Conservation (phyloP, 2,113 vertebrate species). For the Litocranius walleri region DNA sequence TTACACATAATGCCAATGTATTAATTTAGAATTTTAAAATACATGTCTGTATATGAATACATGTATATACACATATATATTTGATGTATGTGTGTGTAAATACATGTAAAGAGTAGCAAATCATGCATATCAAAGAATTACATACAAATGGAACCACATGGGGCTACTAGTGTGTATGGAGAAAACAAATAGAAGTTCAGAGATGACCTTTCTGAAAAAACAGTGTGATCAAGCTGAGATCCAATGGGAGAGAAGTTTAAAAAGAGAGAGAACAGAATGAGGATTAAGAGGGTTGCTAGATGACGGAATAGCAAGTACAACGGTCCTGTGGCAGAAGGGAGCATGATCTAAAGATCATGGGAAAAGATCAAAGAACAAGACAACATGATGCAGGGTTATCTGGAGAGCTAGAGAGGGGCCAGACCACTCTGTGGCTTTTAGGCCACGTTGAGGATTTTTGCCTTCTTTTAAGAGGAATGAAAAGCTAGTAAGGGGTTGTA, state of each 20-base stretch:
- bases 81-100: neutral
- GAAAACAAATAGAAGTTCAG: neutral
- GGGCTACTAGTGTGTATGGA: neutral
- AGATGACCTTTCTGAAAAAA: neutral
- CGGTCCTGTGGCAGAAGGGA: neutral
- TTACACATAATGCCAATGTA: neutral
- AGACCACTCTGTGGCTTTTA: neutral
- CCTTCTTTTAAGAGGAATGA: neutral
- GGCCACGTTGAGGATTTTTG: neutral
- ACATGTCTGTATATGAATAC: neutral
- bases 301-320: neutral
- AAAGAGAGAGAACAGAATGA: neutral
- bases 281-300: neutral
- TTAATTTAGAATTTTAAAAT: slow-evolving; percentile 36
- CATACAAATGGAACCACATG: neutral
- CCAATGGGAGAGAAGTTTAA: neutral
- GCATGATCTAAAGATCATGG: neutral
- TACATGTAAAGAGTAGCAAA: neutral
- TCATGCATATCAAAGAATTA: neutral
- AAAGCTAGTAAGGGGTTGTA: neutral
- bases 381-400: neutral
- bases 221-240: neutral
- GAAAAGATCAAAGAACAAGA: neutral
- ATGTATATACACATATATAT: neutral
- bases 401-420: neutral